A percentile compares a stretch with the other conserved stretches of the same genome.
Evolutionary conservation across 2,113 vertebrate species (phyloP).

Genomic region (Perognathus longimembris): DNA sequence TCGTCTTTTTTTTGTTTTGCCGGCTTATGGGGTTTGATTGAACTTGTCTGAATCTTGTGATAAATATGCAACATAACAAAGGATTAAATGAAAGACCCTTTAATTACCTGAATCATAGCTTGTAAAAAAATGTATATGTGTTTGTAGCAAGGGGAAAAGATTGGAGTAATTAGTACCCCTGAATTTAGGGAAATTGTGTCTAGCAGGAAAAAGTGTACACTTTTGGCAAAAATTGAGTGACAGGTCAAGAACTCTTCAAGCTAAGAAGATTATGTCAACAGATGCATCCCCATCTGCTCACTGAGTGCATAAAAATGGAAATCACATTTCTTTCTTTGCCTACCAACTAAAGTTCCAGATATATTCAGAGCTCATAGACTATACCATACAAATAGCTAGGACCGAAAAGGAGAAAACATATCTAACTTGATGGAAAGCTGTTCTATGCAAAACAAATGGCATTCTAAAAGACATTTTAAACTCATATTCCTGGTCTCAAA

Average conservation of each 20-base stretch:
- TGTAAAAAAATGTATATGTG: constrained; percentile 61
- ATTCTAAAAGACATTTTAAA: not conserved
- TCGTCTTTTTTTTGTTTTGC: constrained; percentile 69
- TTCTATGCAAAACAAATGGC: constrained; percentile 31
- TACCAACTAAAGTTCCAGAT: constrained; percentile 57
- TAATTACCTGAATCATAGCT: constrained; percentile 74
- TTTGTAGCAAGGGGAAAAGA: not conserved
- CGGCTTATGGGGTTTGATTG: constrained; percentile 63
- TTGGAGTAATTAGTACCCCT: constrained; percentile 64
- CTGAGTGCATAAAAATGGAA: constrained; percentile 67
- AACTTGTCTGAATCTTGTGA: constrained; percentile 66
- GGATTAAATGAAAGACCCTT: constrained; percentile 67
- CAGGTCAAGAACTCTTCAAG: constrained; percentile 76
- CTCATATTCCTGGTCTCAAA: not conserved
- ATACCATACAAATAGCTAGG: constrained; percentile 12
- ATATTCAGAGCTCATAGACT: constrained; percentile 28
- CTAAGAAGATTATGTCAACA: constrained; percentile 79
- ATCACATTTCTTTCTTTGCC: constrained; percentile 58
- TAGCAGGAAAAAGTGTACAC: constrained; percentile 66
- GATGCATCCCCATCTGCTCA: constrained; percentile 78
- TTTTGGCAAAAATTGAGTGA: constrained; percentile 76
- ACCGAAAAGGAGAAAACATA: not conserved
- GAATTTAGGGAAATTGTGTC: constrained; percentile 73
- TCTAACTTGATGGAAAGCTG: not conserved
- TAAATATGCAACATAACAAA: constrained; percentile 72